Evolutionary conservation across 2,797 vertebrate genomes (phyloP).

Genomic region (Ptychadena robeensis): DNA sequence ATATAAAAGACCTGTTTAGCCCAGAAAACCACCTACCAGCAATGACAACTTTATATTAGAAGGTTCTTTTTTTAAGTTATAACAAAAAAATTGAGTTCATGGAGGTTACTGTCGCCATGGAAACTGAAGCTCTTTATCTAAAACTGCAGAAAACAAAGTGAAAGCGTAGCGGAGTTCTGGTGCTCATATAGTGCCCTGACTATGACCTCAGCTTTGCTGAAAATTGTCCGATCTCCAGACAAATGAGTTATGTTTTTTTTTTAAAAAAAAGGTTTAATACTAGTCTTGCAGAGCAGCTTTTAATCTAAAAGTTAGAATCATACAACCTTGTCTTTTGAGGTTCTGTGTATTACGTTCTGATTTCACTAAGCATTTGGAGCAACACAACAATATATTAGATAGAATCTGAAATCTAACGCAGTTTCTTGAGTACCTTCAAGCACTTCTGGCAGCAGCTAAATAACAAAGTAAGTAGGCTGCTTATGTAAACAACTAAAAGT

Average conservation of each 20-base stretch:
- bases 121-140: slow-evolving; percentile 59
- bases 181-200: slow-evolving; percentile 50
- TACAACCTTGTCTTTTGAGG: slow-evolving; percentile 22
- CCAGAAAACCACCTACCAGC: slow-evolving; percentile 22
- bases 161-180: slow-evolving; percentile 41
- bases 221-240: slow-evolving; percentile 51
- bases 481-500: not conserved
- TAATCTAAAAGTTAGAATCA: slow-evolving; percentile 45
- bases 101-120: slow-evolving; percentile 59
- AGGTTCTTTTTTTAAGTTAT: slow-evolving; percentile 35
- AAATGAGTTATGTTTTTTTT: slow-evolving; percentile 55
- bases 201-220: slow-evolving; percentile 54
- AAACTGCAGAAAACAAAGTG: slow-evolving; percentile 59
- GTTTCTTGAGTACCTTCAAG: not conserved
- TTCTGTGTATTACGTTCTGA: slow-evolving; percentile 6
- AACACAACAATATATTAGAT: slow-evolving; percentile 10
- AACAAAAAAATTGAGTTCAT: slow-evolving; percentile 54
- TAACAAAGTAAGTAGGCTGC: not conserved
- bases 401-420: slow-evolving; percentile 11
- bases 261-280: slow-evolving; percentile 52
- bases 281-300: slow-evolving; percentile 35
- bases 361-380: slow-evolving; percentile 20
- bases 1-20: not conserved
- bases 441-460: not conserved
- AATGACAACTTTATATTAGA: slow-evolving; percentile 6